Conservation (phyloP, 1,140 invertebrate species). For the Forficula auricularia region DNA sequence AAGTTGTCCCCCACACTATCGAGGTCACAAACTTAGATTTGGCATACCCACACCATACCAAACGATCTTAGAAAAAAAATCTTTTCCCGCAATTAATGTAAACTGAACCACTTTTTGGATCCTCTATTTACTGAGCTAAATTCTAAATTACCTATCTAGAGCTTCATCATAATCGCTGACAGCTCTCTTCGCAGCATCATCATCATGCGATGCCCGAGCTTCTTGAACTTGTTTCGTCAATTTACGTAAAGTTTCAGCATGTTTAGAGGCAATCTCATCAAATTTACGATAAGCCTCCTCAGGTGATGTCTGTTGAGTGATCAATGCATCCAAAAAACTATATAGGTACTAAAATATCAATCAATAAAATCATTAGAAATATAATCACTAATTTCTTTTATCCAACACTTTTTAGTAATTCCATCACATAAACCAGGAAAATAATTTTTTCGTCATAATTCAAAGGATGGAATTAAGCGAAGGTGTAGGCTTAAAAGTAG, state of each 20-base stretch:
- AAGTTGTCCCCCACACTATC: no score
- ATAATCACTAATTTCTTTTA: conserved; percentile 1
- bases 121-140: no score
- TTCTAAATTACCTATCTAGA: conserved; percentile 67
- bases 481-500: no score
- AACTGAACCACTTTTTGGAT: no score
- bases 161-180: conserved; percentile 87
- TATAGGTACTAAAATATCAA: conserved; percentile 54
- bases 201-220: conserved; percentile 68
- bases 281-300: conserved; percentile 95
- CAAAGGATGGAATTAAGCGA: no score
- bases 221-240: conserved; percentile 86
- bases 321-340: conserved; percentile 82
- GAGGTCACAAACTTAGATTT: neutral
- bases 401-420: neutral
- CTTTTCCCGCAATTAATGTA: no score
- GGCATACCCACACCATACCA: neutral
- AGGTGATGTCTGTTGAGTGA: conserved; percentile 91
- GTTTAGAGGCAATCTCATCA: conserved; percentile 81
- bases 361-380: conserved; percentile 1
- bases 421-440: no score
- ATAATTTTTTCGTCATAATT: no score
- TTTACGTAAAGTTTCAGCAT: conserved; percentile 80
- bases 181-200: conserved; percentile 72
- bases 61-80: no score